These are phyloP conservation scores for Coregonus ussuriensis DNA, from an alignment of 2,797 vertebrate genomes.

Conservation along the genomic window DNA sequence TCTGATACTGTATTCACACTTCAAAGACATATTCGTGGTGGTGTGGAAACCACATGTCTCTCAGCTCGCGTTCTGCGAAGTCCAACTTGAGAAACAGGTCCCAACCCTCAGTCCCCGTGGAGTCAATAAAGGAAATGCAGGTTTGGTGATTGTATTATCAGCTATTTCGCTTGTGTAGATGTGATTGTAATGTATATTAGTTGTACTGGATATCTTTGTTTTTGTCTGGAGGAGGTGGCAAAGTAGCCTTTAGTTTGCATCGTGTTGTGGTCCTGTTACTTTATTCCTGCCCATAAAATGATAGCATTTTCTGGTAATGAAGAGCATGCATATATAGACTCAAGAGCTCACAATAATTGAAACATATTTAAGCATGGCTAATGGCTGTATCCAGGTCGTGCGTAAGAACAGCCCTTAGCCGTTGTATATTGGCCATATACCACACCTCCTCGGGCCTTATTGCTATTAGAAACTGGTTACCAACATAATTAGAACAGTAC, in stretches of 20 bases:
- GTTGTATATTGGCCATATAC: no score
- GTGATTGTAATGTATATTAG: background rate
- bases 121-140: conserved; percentile 70
- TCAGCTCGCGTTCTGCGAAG: conserved; percentile 57
- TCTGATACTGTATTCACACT: background rate
- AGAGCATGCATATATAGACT: background rate
- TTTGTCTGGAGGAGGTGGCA: background rate
- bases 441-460: no score
- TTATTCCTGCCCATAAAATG: background rate
- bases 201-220: background rate
- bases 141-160: conserved; percentile 50
- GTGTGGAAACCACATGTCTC: conserved; percentile 58
- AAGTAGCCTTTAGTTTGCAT: background rate
- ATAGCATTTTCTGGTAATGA: background rate
- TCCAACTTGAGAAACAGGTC: conserved; percentile 57
- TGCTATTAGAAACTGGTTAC: no score
- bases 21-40: conserved; percentile 9
- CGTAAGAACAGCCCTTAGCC: no score
- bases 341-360: no score
- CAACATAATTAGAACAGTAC: no score
- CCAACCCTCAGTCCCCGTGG: conserved; percentile 47
- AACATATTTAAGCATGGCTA: no score
- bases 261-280: background rate
- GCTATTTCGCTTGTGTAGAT: background rate
- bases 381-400: no score